These are phyloP conservation scores for Corvus hawaiiensis DNA, from an alignment of 2,113 vertebrate species.

Conservation along the genomic window DNA sequence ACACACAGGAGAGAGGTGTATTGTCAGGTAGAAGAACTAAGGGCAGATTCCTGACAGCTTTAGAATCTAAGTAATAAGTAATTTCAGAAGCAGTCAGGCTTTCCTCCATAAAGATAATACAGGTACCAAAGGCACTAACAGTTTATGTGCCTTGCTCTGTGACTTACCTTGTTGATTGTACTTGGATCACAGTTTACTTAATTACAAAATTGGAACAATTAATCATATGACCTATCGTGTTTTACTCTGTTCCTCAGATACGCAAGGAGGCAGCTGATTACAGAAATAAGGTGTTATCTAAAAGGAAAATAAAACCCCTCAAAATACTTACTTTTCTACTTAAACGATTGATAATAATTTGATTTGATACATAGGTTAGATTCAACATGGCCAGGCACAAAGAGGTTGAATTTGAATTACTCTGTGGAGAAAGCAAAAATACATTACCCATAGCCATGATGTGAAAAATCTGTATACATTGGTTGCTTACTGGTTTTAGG, in stretches of 20 bases:
- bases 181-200: not conserved
- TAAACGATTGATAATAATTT: conserved; percentile 84
- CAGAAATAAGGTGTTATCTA: not conserved
- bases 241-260: not conserved
- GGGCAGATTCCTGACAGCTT: not conserved
- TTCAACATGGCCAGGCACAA: conserved; percentile 87
- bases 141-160: not conserved
- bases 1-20: not conserved
- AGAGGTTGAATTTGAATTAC: conserved; percentile 80
- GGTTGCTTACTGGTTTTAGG: not conserved
- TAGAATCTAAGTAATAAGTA: not conserved
- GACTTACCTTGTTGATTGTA: not conserved
- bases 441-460: not conserved
- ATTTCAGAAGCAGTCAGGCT: not conserved
- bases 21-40: not conserved
- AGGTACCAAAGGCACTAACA: not conserved
- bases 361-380: conserved; percentile 82
- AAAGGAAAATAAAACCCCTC: not conserved
- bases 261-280: not conserved
- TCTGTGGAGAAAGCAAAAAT: conserved; percentile 59
- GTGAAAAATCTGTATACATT: not conserved
- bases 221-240: not conserved
- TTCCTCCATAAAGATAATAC: not conserved
- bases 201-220: not conserved
- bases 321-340: conserved; percentile 81